Evolutionary conservation across 2,888 invertebrate genomes (phyloP).

Genomic region (Dicyrtoma fusca): DNA sequence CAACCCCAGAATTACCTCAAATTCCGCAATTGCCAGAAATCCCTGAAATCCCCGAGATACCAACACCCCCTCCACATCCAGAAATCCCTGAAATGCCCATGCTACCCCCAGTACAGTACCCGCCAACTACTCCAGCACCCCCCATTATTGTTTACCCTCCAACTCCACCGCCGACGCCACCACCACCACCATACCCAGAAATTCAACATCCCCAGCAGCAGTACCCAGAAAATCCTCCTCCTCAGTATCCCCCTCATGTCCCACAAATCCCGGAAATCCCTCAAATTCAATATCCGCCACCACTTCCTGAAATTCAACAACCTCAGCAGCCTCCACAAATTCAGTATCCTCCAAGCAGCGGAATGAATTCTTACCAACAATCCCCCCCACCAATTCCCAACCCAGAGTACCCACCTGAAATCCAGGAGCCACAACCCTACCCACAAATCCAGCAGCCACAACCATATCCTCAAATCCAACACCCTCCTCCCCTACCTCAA

Average conservation of each 20-base stretch:
- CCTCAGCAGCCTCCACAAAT: not conserved
- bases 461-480: too few relatives aligned
- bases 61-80: slow-evolving; percentile 4
- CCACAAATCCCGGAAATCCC: slow-evolving; percentile 7
- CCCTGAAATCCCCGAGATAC: slow-evolving; percentile 2
- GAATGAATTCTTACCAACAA: too few relatives aligned
- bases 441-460: too few relatives aligned
- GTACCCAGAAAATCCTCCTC: not conserved
- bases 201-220: not conserved
- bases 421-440: too few relatives aligned
- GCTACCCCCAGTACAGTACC: not conserved
- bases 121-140: not conserved
- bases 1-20: not conserved
- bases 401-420: too few relatives aligned
- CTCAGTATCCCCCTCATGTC: not conserved
- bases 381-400: too few relatives aligned
- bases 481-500: not conserved
- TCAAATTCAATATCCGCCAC: not conserved
- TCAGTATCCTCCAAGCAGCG: not conserved
- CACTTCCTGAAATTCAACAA: not conserved
- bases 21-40: not conserved
- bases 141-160: not conserved
- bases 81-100: not conserved
- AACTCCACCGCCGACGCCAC: not conserved
- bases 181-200: not conserved